These are phyloP conservation scores for Neopipo cinnamomea DNA, from an alignment of 2,113 vertebrate genomes.

Conservation along the genomic window DNA sequence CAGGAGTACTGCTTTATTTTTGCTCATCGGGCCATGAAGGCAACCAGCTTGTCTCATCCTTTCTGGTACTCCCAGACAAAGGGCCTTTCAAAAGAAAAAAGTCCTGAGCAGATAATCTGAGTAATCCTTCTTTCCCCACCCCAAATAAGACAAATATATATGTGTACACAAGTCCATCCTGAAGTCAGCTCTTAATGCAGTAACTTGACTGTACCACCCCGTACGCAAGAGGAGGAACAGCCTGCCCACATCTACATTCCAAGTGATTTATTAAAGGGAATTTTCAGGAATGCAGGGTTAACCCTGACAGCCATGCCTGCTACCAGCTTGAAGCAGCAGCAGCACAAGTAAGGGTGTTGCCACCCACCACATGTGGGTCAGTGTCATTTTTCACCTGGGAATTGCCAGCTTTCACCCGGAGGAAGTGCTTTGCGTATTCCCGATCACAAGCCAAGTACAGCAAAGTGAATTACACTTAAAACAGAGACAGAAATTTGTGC, in stretches of 20 bases:
- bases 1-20: slow-evolving; percentile 63
- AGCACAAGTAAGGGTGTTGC: background rate
- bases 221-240: background rate
- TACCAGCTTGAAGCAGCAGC: background rate
- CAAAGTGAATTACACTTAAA: background rate
- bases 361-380: rapidly evolving
- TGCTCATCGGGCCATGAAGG: slow-evolving; percentile 58
- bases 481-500: background rate
- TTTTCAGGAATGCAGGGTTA: background rate
- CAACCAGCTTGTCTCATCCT: slow-evolving; percentile 69
- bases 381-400: background rate
- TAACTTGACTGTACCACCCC: slow-evolving; percentile 69
- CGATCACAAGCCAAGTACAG: background rate
- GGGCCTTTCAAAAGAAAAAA: slow-evolving; percentile 66
- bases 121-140: slow-evolving; percentile 37
- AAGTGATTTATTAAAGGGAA: background rate
- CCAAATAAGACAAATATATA: slow-evolving; percentile 62
- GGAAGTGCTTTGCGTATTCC: background rate
- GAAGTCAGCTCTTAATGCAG: slow-evolving; percentile 34
- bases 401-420: background rate
- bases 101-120: slow-evolving; percentile 40
- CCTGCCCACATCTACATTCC: background rate
- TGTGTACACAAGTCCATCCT: slow-evolving; percentile 5
- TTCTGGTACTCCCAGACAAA: slow-evolving; percentile 74
- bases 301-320: background rate